Percentiles rank a stretch among this genome's conserved stretches.
Conservation (phyloP, 2,113 vertebrate genomes). For the Entomyzon cyanotis region DNA sequence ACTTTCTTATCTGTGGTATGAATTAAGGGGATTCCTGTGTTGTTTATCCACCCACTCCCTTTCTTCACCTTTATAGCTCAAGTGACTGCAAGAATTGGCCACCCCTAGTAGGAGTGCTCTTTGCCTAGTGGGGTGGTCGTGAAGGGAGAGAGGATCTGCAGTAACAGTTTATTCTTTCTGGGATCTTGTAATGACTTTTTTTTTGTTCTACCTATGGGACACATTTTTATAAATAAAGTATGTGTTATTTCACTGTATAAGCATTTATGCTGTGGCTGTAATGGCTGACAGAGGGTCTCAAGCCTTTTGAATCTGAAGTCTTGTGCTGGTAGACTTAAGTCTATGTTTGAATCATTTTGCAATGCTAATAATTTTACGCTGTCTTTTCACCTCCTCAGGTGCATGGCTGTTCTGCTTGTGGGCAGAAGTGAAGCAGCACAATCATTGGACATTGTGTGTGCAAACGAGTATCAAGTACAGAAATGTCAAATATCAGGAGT, state of each 20-base stretch:
- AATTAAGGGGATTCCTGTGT: not conserved
- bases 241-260: not conserved
- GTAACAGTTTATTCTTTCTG: not conserved
- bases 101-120: not conserved
- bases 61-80: not conserved
- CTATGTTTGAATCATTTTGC: not conserved
- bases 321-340: not conserved
- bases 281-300: not conserved
- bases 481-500: not conserved
- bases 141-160: not conserved
- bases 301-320: not conserved
- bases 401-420: not conserved
- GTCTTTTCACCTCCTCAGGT: not conserved
- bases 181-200: not conserved
- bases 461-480: not conserved
- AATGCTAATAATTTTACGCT: not conserved
- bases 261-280: not conserved
- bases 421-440: not conserved
- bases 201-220: not conserved
- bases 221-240: not conserved
- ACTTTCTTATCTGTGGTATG: not conserved
- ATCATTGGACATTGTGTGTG: not conserved
- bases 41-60: not conserved
- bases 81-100: not conserved
- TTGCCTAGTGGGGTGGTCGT: accelerated